Base-by-base conservation (phyloP, 2,888 invertebrate species). In the Furcula furcula region DNA sequence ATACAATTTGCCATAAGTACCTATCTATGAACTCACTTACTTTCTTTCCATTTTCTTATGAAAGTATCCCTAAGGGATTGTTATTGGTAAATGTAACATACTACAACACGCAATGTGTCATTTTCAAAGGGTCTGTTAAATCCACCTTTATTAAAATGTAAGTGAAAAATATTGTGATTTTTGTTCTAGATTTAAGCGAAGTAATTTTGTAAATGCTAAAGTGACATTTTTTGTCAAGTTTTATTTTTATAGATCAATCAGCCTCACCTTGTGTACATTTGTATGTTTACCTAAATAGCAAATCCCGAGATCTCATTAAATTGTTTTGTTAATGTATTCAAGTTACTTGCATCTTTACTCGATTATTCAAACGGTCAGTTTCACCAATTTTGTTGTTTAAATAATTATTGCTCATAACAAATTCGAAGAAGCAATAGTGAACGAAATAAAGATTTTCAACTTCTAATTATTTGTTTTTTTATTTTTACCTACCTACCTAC, bases 111-210 rank as follows among this genome's bases (percentile, higher is more conserved):
- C n/a, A n/a, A n/a, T n/a, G n/a, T n/a, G n/a, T n/a, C n/a, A n/a
- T n/a, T n/a, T n/a, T n/a, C n/a, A n/a, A n/a, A n/a, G n/a, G n/a
- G n/a, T n/a, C n/a, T n/a, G n/a, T n/a, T n/a, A n/a, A n/a, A n/a
- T n/a, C n/a, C n/a, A n/a, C n/a, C n/a, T n/a, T n/a, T n/a, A n/a
- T n/a, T n/a, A n/a, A n/a, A n/a, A 44, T 47, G 56, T 67, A 69
- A 68, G 66, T 45, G 41, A 62, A 64, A 64, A 56, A 63, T 43
- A 67, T n/a, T 69, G 58, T 73, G 61, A 68, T 68, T 59, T 55
- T 45, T 60, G n/a, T 65, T 68, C 63, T 51, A 26, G 26, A 53
- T 20, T 30, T 70, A 72, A 69, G 67, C 47, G 34, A 55, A 53
- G 36, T 44, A 46, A 43, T 50, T 50, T 29, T 48, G 43, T 50